phyloP scores from a whole-genome alignment of 2,888 invertebrate species.

The Parelbella ahira region DNA sequence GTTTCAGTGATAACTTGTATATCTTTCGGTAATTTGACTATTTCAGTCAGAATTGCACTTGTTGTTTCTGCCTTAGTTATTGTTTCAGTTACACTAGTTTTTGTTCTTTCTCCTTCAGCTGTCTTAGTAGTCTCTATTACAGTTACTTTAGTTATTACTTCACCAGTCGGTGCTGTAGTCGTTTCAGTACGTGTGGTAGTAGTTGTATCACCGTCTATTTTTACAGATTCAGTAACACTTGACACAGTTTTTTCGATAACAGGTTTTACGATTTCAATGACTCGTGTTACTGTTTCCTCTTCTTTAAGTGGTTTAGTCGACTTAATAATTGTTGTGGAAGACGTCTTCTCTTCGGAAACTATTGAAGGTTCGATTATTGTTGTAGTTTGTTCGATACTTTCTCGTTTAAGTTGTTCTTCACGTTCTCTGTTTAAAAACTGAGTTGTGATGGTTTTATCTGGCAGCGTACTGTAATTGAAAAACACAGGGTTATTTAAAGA shows the following conservation, averaged over 20 bases:
- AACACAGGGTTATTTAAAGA: too few relatives aligned
- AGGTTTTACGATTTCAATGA: constrained; percentile 15
- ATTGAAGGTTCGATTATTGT: background rate
- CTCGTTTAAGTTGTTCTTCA: constrained; percentile 59
- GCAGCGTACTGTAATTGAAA: constrained; percentile 41
- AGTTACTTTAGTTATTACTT: constrained; percentile 29
- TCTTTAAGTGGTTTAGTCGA: constrained; percentile 1
- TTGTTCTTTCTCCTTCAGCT: constrained; percentile 20
- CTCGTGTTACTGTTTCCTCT: constrained; percentile 11
- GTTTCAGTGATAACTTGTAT: constrained; percentile 23
- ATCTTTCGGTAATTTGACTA: constrained; percentile 18
- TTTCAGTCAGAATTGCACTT: constrained; percentile 19
- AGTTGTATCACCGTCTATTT: constrained; percentile 29
- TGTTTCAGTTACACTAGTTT: constrained; percentile 31
- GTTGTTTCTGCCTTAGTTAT: constrained; percentile 19
- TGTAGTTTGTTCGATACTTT: constrained; percentile 32
- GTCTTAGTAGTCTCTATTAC: constrained; percentile 29
- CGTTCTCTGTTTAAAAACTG: constrained; percentile 62
- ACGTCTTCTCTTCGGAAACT: constrained; percentile 10
- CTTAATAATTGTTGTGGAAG: constrained; percentile 11
- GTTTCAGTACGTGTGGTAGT: constrained; percentile 28
- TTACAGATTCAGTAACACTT: constrained; percentile 23
- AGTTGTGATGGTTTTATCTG: constrained; percentile 51
- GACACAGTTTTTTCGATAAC: constrained; percentile 22
- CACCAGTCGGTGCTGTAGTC: constrained; percentile 29